A percentile compares a stretch with the other conserved stretches of the same genome.
phyloP scores from a whole-genome alignment of 2,113 vertebrate genomes.

The Murina feae region DNA sequence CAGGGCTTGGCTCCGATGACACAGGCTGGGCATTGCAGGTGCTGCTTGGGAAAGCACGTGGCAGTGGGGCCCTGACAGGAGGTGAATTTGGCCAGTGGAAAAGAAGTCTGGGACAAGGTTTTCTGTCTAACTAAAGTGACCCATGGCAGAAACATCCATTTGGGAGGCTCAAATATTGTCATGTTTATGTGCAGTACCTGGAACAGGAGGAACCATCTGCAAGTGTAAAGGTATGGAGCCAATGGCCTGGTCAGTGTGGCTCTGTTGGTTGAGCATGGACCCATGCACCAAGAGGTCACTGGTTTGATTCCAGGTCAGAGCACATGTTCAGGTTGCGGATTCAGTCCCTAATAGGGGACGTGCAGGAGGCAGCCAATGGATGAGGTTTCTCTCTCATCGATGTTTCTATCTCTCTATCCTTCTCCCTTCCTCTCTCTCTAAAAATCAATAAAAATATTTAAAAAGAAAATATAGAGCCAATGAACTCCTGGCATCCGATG shows the following conservation, averaged over 20 bases:
- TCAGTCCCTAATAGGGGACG: no score
- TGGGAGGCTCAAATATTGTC: neutral
- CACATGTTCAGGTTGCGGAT: no score
- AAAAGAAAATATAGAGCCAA: neutral
- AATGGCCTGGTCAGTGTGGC: no score
- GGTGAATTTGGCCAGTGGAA: neutral
- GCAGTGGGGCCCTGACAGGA: fast-evolving
- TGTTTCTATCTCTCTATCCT: no score
- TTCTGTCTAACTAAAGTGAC: neutral
- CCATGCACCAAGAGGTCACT: no score
- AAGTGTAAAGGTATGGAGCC: neutral
- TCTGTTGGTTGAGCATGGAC: no score
- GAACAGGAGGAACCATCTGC: neutral
- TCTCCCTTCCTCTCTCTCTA: no score
- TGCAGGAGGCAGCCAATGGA: no score
- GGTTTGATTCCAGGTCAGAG: no score
- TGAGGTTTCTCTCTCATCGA: no score
- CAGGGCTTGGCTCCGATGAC: neutral
- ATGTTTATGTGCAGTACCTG: neutral
- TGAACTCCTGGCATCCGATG: no score
- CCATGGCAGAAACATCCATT: neutral
- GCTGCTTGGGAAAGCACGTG: neutral
- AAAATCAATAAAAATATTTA: no score
- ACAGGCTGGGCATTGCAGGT: neutral
- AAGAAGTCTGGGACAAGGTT: neutral